These are phyloP conservation scores for Synergus japonicus DNA, from an alignment of 2,888 invertebrate species.

Conservation along the genomic window DNA sequence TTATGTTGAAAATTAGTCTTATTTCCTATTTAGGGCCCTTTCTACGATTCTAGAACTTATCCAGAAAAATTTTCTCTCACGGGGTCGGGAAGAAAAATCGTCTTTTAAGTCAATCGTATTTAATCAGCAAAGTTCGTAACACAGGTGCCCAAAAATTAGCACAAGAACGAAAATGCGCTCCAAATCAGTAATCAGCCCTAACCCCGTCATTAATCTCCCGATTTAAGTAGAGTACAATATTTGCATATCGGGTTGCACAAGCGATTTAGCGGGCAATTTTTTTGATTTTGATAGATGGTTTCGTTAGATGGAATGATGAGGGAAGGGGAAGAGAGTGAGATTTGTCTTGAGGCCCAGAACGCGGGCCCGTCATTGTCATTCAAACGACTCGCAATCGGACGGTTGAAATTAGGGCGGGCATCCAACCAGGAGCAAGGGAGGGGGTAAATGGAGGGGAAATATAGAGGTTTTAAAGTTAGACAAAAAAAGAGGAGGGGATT, in stretches of 20 bases:
- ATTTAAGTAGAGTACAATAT: constrained; percentile 73
- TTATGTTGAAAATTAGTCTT: not conserved
- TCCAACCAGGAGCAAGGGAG: constrained; percentile 46
- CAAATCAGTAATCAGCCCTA: not conserved
- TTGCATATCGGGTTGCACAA: constrained; percentile 75
- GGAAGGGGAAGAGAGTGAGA: constrained; percentile 43
- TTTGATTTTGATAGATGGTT: constrained; percentile 59
- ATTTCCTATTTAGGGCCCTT: not conserved
- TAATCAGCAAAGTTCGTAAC: not conserved
- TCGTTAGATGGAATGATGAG: constrained; percentile 27
- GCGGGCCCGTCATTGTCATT: constrained; percentile 71
- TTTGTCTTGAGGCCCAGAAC: constrained; percentile 58
- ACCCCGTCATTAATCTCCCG: constrained; percentile 71
- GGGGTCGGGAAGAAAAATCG: constrained; percentile 17
- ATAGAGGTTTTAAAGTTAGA: constrained; percentile 55
- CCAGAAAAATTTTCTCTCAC: not conserved
- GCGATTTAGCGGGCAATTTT: constrained; percentile 53
- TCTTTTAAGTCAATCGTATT: constrained; percentile 20
- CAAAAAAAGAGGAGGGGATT: constrained; percentile 65
- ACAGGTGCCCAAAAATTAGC: constrained; percentile 14
- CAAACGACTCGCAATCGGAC: constrained; percentile 70
- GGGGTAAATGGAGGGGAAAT: constrained; percentile 44
- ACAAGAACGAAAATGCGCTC: constrained; percentile 9
- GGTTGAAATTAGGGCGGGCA: constrained; percentile 72
- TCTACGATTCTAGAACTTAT: no score